Evolutionary conservation across 2,113 vertebrate genomes (phyloP).

Genomic region (Larimichthys polyactis): DNA sequence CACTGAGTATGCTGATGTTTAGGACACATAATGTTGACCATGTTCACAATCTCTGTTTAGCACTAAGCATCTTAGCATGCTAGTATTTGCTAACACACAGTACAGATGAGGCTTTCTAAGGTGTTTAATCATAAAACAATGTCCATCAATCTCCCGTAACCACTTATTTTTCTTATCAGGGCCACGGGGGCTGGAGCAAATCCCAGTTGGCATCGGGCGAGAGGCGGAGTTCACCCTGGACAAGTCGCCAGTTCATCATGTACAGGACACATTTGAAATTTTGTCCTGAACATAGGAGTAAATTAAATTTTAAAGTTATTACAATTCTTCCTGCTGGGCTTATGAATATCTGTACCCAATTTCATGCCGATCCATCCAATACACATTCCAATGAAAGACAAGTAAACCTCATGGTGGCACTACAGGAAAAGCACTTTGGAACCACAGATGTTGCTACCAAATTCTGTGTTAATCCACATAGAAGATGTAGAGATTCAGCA

Average conservation of each 20-base stretch:
- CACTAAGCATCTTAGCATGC: neutral
- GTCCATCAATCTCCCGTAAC: neutral
- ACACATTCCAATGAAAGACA: neutral
- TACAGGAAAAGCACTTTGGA: neutral
- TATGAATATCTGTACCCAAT: too few relatives aligned
- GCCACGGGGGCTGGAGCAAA: too few relatives aligned
- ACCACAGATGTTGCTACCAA: neutral
- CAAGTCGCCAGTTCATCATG: too few relatives aligned
- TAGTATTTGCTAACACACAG: neutral
- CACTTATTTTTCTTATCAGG: too few relatives aligned
- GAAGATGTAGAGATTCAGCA: neutral
- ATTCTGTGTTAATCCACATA: neutral
- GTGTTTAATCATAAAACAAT: neutral
- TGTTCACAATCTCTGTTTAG: neutral
- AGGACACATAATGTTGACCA: neutral
- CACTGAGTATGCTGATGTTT: neutral
- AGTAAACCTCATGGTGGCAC: neutral
- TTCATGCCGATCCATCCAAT: neutral
- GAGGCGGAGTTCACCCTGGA: too few relatives aligned
- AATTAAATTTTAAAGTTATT: neutral
- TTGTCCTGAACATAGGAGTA: neutral
- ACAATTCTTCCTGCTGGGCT: neutral
- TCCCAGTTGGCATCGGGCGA: too few relatives aligned
- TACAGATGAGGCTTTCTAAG: neutral
- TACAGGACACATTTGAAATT: neutral